Evolutionary conservation across 64 coral and sea anemone genomes (phyloP).

Genomic region (Acropora yongei): DNA sequence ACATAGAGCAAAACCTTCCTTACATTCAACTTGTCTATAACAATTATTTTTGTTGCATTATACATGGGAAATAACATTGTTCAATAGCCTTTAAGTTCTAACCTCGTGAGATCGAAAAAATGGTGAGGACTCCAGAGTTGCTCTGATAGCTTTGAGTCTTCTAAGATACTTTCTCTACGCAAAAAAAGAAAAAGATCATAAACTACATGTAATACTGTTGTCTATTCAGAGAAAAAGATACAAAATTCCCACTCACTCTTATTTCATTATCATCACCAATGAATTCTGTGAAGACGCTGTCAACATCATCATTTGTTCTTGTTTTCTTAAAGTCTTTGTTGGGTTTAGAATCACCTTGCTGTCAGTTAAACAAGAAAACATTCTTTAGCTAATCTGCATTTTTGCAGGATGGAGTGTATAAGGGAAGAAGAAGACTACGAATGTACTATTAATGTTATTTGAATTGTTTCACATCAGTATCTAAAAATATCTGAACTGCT

Average conservation of each 20-base stretch:
- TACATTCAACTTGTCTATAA: neutral
- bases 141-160: slow-evolving; percentile 91
- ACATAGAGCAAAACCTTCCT: too few relatives aligned
- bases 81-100: neutral
- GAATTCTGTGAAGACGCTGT: slow-evolving; percentile 88
- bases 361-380: neutral
- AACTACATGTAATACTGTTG: neutral
- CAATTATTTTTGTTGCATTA: neutral
- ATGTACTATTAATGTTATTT: too few relatives aligned
- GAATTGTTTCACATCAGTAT: too few relatives aligned
- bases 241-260: slow-evolving; percentile 64
- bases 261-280: slow-evolving; percentile 88
- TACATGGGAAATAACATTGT: too few relatives aligned
- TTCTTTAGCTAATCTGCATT: too few relatives aligned
- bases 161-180: slow-evolving; percentile 79
- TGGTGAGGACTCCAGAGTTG: slow-evolving; percentile 79
- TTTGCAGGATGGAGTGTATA: too few relatives aligned
- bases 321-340: slow-evolving; percentile 99
- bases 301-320: slow-evolving; percentile 85
- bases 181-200: neutral
- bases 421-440: too few relatives aligned
- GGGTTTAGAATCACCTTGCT: slow-evolving; percentile 92
- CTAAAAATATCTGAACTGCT: too few relatives aligned
- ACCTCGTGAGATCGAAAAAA: slow-evolving; percentile 91
- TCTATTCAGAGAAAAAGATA: neutral